Evolutionary conservation across 1,140 invertebrate species (phyloP).

Genomic region (Phortica variegata): DNA sequence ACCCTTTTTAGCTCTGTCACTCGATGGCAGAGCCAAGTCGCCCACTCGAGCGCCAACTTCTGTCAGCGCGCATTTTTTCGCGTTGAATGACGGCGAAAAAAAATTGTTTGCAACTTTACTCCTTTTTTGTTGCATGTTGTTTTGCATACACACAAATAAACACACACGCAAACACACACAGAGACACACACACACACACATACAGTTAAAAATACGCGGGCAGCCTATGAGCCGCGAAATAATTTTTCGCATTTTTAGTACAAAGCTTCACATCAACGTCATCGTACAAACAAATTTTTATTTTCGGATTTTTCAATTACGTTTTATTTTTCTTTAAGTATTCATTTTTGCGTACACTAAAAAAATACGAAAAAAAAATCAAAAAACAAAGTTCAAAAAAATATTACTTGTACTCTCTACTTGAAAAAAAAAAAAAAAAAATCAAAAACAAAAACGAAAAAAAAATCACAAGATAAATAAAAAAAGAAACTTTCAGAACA

Average conservation of each 20-base stretch:
- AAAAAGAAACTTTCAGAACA: constrained; percentile 25
- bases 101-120: neutral
- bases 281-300: constrained; percentile 58
- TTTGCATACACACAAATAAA: constrained; percentile 28
- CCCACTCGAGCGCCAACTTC: too few relatives aligned
- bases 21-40: too few relatives aligned
- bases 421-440: constrained; percentile 20
- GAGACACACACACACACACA: constrained; percentile 9
- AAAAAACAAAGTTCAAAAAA: constrained; percentile 30
- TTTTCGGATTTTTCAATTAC: constrained; percentile 57
- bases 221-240: constrained; percentile 56
- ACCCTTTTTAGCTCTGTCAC: too few relatives aligned
- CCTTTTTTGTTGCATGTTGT: constrained; percentile 10
- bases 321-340: constrained; percentile 56
- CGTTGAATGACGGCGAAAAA: neutral
- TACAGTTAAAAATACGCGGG: constrained; percentile 12
- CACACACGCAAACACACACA: constrained; percentile 12
- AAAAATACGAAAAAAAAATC: constrained; percentile 30
- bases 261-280: constrained; percentile 58
- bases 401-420: constrained; percentile 19
- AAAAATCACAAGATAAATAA: constrained; percentile 19
- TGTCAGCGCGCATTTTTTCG: too few relatives aligned
- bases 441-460: constrained; percentile 22
- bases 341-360: constrained; percentile 50
- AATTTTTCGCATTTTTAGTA: constrained; percentile 58